These are phyloP conservation scores for Cyphomyrus plagiostoma DNA, from an alignment of 2,113 vertebrate species.

Conservation along the genomic window DNA sequence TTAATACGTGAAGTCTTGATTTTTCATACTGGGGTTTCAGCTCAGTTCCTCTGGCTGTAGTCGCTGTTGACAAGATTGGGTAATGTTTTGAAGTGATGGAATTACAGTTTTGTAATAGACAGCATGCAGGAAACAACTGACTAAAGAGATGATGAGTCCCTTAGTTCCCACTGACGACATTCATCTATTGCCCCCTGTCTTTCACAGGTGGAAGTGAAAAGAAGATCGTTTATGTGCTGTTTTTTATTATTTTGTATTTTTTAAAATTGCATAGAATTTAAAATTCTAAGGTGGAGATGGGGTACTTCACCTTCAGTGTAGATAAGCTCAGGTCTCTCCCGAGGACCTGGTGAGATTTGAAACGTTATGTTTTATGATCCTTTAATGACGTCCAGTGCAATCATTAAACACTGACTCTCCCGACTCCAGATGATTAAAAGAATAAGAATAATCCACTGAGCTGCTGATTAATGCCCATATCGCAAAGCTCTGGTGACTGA, in stretches of 20 bases:
- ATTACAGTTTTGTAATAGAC: neutral
- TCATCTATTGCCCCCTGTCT: conserved; percentile 15
- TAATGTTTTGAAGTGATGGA: neutral
- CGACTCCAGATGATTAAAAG: neutral
- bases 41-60: neutral
- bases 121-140: neutral
- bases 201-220: neutral
- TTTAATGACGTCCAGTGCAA: neutral
- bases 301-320: neutral
- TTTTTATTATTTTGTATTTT: neutral
- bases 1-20: neutral
- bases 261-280: neutral
- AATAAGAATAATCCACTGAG: neutral
- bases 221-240: neutral
- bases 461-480: neutral
- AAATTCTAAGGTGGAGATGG: neutral
- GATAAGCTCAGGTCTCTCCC: neutral
- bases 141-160: neutral
- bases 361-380: neutral
- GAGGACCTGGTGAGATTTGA: neutral
- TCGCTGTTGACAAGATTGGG: neutral
- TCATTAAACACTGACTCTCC: neutral
- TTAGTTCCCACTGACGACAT: neutral
- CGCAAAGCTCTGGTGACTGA: neutral
- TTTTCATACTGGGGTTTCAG: neutral